A percentile compares a stretch with the other conserved stretches of the same genome.
These are phyloP conservation scores for Toxotes lorentzi DNA, from an alignment of 2,797 vertebrate species.

Conservation along the genomic window DNA sequence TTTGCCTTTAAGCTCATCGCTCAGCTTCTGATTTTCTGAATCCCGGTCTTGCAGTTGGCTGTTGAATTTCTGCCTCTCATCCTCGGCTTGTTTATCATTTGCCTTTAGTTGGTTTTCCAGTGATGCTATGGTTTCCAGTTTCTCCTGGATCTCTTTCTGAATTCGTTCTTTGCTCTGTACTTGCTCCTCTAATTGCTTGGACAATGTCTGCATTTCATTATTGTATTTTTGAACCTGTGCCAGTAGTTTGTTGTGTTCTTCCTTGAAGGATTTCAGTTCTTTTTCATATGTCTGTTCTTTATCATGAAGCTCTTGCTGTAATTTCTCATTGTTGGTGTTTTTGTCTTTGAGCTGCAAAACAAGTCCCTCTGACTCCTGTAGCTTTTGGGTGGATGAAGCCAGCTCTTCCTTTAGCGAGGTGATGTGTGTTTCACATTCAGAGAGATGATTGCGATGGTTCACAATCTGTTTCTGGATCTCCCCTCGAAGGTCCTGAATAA, in stretches of 20 bases:
- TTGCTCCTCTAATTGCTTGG: slow-evolving; percentile 78
- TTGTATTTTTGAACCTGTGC: slow-evolving; percentile 82
- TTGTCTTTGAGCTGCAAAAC: slow-evolving; percentile 81
- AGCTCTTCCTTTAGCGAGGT: slow-evolving; percentile 87
- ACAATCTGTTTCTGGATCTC: slow-evolving; percentile 84
- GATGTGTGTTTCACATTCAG: slow-evolving; percentile 86
- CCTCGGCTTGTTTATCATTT: slow-evolving; percentile 73
- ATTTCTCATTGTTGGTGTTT: slow-evolving; percentile 73
- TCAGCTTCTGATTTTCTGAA: slow-evolving; percentile 78
- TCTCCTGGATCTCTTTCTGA: slow-evolving; percentile 76
- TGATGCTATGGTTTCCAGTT: slow-evolving; percentile 78
- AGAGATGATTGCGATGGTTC: slow-evolving; percentile 80
- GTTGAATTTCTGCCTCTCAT: slow-evolving; percentile 78
- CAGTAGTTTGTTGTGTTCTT: slow-evolving; percentile 85
- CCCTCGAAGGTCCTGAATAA: slow-evolving; percentile 83
- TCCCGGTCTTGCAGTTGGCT: slow-evolving; percentile 79
- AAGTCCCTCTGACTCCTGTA: slow-evolving; percentile 81
- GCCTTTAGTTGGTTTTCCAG: slow-evolving; percentile 81
- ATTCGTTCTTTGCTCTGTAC: slow-evolving; percentile 71
- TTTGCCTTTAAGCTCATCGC: slow-evolving; percentile 80
- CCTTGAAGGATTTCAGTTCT: slow-evolving; percentile 88
- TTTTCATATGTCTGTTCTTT: slow-evolving; percentile 82
- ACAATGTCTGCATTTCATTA: slow-evolving; percentile 79
- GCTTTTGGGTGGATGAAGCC: slow-evolving; percentile 70
- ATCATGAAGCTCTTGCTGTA: slow-evolving; percentile 77